Evolutionary conservation across 2,888 invertebrate genomes (phyloP).

Genomic region (Eupeodes luniger): DNA sequence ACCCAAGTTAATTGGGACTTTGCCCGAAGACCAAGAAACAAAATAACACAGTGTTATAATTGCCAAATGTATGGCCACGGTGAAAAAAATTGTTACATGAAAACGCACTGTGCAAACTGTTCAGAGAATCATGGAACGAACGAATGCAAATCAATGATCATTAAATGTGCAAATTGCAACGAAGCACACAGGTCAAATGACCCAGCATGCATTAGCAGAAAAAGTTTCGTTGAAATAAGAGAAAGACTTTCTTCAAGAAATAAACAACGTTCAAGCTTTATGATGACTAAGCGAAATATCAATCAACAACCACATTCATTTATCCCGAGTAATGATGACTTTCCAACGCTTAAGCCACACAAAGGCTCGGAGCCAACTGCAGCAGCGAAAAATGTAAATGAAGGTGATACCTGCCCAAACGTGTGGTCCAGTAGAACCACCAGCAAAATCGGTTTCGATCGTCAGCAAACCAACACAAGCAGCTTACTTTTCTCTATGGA

Average conservation of each 20-base stretch:
- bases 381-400: neutral
- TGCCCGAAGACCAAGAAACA: neutral
- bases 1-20: slow-evolving; percentile 7
- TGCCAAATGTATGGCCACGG: neutral
- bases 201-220: neutral
- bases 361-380: neutral
- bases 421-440: neutral
- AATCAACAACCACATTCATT: neutral
- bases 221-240: slow-evolving; percentile 1
- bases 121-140: neutral
- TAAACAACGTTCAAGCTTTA: neutral
- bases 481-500: neutral
- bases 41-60: neutral
- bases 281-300: neutral
- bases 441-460: too few species aligned
- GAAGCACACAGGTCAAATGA: too few species aligned
- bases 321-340: neutral
- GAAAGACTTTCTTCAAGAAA: slow-evolving; percentile 7
- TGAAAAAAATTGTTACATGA: neutral
- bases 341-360: neutral
- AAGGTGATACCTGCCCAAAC: neutral
- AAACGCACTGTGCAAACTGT: neutral
- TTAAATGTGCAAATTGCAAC: too few species aligned
- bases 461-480: neutral
- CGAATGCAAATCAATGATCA: neutral